A percentile compares a stretch with the other conserved stretches of the same genome.
phyloP scores from a whole-genome alignment of 2,113 vertebrate species.

The Montifringilla adamsi region DNA sequence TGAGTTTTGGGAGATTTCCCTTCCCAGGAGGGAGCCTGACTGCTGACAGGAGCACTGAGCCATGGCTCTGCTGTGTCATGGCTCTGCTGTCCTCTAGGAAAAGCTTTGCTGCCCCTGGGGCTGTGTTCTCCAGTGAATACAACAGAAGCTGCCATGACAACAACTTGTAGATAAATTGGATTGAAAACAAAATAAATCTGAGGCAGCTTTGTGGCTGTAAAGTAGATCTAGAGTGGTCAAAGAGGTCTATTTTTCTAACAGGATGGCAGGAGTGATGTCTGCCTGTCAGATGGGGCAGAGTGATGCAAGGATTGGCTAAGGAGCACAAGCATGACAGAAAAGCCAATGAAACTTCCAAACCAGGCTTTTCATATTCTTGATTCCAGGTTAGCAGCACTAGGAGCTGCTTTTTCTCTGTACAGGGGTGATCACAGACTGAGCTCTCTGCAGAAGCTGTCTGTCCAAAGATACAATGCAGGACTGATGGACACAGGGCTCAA shows the following conservation, averaged over 20 bases:
- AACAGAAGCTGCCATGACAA: neutral
- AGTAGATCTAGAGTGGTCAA: neutral
- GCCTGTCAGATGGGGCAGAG: neutral
- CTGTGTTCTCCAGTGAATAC: accelerated
- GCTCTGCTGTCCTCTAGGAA: neutral
- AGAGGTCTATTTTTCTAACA: neutral
- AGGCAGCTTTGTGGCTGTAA: neutral
- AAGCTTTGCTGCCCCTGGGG: neutral
- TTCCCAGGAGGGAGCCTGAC: neutral
- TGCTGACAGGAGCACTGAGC: neutral
- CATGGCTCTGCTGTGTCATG: neutral
- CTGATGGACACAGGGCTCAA: neutral
- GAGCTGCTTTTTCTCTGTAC: neutral
- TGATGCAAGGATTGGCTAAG: neutral
- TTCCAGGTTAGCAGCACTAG: neutral
- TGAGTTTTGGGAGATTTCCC: neutral
- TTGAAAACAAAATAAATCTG: slow-evolving; percentile 2
- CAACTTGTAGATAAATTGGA: neutral
- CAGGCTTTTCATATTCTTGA: neutral
- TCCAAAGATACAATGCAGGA: neutral
- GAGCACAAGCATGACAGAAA: neutral
- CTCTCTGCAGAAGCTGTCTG: neutral
- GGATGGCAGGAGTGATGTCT: neutral
- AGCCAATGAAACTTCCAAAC: neutral
- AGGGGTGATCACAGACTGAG: neutral